Evolutionary conservation across 2,888 invertebrate genomes (phyloP).

Genomic region (Ectemnius cavifrons): DNA sequence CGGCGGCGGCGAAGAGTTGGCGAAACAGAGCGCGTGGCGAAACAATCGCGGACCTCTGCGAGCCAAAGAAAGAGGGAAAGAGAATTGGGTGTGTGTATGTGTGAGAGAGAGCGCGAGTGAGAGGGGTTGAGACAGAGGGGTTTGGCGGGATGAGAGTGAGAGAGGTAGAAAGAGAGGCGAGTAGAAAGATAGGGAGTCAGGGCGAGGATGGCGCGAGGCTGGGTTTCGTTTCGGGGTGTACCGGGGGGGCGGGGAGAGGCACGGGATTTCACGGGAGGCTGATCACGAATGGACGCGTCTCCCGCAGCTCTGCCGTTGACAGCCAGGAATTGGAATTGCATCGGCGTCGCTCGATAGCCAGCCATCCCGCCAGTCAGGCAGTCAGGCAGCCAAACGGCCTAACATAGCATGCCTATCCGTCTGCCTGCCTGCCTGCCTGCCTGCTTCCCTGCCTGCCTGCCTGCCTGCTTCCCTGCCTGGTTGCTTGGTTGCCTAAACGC

Average conservation of each 20-base stretch:
- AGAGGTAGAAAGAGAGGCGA: conserved; percentile 48
- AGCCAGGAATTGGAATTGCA: conserved; percentile 79
- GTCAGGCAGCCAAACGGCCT: conserved; percentile 66
- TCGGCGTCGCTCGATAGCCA: conserved; percentile 78
- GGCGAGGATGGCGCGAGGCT: conserved; percentile 23
- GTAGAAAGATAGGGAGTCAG: conserved; percentile 30
- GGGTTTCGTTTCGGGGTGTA: conserved; percentile 65
- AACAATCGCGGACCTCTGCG: conserved; percentile 48
- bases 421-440: conserved; percentile 48
- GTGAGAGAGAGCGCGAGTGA: no score
- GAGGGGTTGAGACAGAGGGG: no score
- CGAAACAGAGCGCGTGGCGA: conserved; percentile 38
- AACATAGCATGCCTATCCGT: conserved; percentile 61
- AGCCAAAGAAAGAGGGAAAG: conserved; percentile 38
- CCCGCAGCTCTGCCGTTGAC: conserved; percentile 78
- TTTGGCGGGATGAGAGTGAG: background rate
- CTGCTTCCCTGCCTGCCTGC: conserved; percentile 48
- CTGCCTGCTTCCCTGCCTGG: conserved; percentile 30
- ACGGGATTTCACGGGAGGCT: conserved; percentile 77
- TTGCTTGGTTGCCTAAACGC: conserved; percentile 41
- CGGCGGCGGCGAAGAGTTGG: conserved; percentile 19
- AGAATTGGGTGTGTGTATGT: conserved; percentile 4
- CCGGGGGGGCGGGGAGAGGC: conserved; percentile 66
- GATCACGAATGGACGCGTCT: conserved; percentile 78
- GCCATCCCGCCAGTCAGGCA: conserved; percentile 70